Evolutionary conservation across 2,797 vertebrate species (phyloP).

Genomic region (Gorsachius magnificus): DNA sequence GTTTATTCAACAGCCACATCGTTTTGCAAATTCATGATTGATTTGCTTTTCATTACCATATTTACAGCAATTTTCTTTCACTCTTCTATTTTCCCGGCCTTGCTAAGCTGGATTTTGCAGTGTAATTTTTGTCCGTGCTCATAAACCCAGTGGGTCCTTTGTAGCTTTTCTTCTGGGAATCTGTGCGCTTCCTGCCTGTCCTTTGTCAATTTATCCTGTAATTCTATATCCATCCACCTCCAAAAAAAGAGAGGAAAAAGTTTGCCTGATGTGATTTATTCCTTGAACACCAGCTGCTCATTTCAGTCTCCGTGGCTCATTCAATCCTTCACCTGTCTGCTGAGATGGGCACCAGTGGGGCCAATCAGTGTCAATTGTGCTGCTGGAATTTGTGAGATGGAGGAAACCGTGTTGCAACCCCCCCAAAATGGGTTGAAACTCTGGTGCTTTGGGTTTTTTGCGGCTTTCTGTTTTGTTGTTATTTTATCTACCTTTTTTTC

Average conservation of each 20-base stretch:
- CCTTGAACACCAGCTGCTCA: neutral
- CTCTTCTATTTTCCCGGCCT: neutral
- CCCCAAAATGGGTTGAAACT: neutral
- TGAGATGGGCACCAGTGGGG: neutral
- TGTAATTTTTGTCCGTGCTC: neutral
- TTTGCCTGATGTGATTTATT: neutral
- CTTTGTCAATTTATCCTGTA: neutral
- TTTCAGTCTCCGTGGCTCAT: slow-evolving; percentile 21
- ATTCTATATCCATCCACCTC: neutral
- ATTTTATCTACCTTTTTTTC: neutral
- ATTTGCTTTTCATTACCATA: neutral
- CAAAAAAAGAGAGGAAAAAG: neutral
- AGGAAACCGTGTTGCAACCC: neutral
- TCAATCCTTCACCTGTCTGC: neutral
- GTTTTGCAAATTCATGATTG: neutral
- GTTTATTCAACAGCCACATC: neutral
- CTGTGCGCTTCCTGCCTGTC: neutral
- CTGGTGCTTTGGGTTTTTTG: neutral
- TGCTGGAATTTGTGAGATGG: neutral
- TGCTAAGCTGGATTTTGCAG: neutral
- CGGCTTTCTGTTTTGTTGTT: neutral
- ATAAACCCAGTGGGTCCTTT: neutral
- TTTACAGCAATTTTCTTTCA: neutral
- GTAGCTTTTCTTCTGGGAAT: neutral
- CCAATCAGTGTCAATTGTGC: neutral